Evolutionary conservation across 1,140 invertebrate species (phyloP).

Genomic region (Brachionus koreanus): DNA sequence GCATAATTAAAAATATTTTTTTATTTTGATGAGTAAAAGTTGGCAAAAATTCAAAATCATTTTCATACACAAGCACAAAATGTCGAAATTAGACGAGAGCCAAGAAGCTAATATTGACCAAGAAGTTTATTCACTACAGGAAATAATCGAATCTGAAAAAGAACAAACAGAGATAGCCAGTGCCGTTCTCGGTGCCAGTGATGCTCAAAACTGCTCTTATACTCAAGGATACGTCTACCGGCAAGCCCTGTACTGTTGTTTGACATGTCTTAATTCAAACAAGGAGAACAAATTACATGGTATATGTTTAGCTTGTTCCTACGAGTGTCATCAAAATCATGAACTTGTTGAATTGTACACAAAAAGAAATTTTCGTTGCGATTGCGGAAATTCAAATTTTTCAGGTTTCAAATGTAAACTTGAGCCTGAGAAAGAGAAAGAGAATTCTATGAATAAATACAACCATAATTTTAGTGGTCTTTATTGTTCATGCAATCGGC

Average conservation of each 20-base stretch:
- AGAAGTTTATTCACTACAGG: constrained; percentile 30
- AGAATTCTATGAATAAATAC: constrained; percentile 53
- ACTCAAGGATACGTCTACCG: constrained; percentile 81
- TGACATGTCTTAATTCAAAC: constrained; percentile 70
- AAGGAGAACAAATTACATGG: constrained; percentile 58
- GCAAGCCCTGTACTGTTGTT: constrained; percentile 89
- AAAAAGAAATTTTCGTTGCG: constrained; percentile 88
- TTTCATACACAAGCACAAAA: neutral
- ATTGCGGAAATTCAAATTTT: constrained; percentile 90
- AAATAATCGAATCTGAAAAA: constrained; percentile 38
- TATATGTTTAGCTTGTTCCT: constrained; percentile 82
- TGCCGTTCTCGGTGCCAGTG: constrained; percentile 24
- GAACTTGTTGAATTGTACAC: constrained; percentile 94
- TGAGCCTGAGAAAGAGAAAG: constrained; percentile 47
- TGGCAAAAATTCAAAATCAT: neutral
- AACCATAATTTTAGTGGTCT: constrained; percentile 78
- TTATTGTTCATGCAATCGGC: constrained; percentile 87
- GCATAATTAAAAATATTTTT: neutral
- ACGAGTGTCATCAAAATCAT: constrained; percentile 91
- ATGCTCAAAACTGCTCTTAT: constrained; percentile 36
- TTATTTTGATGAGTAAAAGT: neutral
- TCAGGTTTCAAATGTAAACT: constrained; percentile 50
- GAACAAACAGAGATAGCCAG: constrained; percentile 31
- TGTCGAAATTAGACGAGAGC: neutral
- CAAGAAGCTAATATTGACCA: neutral